Conservation (phyloP, 2,797 vertebrate genomes). For the Alfaro cultratus region DNA sequence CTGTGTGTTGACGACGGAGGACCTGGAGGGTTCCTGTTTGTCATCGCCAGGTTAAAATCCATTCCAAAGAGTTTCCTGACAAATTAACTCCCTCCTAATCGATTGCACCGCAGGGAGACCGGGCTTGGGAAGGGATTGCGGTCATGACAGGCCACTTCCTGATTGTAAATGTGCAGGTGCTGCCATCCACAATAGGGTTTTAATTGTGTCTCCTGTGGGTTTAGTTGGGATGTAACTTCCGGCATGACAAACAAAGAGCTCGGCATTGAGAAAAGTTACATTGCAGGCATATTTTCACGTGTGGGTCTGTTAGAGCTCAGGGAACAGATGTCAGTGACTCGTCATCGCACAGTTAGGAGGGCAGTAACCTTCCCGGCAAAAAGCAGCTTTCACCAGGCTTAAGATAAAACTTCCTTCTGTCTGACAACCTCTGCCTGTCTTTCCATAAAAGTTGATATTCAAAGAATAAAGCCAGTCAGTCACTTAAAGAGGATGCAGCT, state of each 20-base stretch:
- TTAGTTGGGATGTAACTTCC: background rate
- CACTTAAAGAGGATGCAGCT: background rate
- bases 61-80: slow-evolving; percentile 45
- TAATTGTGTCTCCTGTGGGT: background rate
- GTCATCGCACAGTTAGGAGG: slow-evolving; percentile 35
- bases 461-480: background rate
- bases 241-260: background rate
- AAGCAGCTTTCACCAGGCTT: slow-evolving; percentile 9
- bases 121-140: background rate
- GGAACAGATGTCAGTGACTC: slow-evolving; percentile 54
- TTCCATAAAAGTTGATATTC: background rate
- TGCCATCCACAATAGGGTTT: background rate
- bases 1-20: slow-evolving; percentile 30
- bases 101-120: slow-evolving; percentile 52
- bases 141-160: slow-evolving; percentile 10
- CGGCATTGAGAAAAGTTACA: slow-evolving; percentile 6
- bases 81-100: slow-evolving; percentile 61
- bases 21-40: slow-evolving; percentile 51
- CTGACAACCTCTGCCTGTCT: background rate
- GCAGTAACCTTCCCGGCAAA: slow-evolving; percentile 32
- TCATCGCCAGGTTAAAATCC: slow-evolving; percentile 59
- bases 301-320: slow-evolving; percentile 42
- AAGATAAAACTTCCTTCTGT: slow-evolving; percentile 26
- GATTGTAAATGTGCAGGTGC: too few relatives aligned
- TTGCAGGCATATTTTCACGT: slow-evolving; percentile 13